Base-by-base conservation (phyloP, 2,888 invertebrate genomes). In the Esperia sulphurella region DNA sequence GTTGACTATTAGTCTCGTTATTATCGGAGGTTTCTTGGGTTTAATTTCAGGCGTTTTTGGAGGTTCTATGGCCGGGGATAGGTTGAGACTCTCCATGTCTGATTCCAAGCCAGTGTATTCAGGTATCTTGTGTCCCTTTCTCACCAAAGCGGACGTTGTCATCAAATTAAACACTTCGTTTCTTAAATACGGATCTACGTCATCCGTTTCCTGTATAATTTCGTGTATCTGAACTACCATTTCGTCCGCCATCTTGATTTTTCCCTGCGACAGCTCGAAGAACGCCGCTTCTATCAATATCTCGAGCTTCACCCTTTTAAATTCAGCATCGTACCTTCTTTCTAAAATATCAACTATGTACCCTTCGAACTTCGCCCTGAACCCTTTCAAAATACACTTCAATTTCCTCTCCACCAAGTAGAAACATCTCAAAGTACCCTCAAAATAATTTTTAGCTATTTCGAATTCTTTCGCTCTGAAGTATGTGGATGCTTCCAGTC, bases 111-210 rank as follows among this genome's bases (percentile, higher is more conserved):
- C 63, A 0, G 39, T 47, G 4, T 59, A 51, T 0, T 54, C 55
- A 0, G 54, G 48, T 47, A 63, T 68, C 8, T 57, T 68, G 0
- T 53, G 48, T 0, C 51, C 41, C 28, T 64, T 68, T 0, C 78
- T 64, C 1, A 81, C 9, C 29, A 59, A 59, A 0, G 81, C 80
- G 0, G 79, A 71, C 0, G 82, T 68, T 0, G 70, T 58, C 61
- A 80, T 68, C 3, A 85, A 43, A 63, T 88, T 88, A 48, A 72
- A 50, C 0, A 86, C 55, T 3, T 87, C 85, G 5, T 72, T 79
- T 0, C 29, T 57, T 21, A 79, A 38, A 55, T 84, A 79, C 0
- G 13, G 13, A 45, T 76, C 63, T 0, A 63, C 14, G 0, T 49
- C 21, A 0, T 37, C 14, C 0, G 57, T 47, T 7, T 79, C 79